Evolutionary conservation across 2,113 vertebrate species (phyloP).

Genomic region (Isichthys henryi): DNA sequence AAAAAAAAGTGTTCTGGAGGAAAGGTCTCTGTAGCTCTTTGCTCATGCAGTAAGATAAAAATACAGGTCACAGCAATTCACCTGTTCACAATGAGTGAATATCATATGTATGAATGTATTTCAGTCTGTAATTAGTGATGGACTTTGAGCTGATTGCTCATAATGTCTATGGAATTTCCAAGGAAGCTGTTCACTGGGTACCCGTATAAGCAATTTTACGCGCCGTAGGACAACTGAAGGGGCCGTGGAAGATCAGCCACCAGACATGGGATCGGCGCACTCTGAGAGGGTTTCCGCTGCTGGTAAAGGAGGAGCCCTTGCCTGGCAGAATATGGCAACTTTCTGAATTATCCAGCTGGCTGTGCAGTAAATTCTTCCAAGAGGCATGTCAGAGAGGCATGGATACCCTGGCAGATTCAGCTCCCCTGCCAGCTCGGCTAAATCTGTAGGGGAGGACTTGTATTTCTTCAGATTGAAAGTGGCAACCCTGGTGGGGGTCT

Average conservation of each 20-base stretch:
- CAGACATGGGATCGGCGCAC: background rate
- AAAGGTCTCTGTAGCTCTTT: background rate
- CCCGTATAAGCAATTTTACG: background rate
- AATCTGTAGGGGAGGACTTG: background rate
- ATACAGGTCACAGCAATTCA: background rate
- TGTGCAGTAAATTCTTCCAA: background rate
- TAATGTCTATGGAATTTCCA: background rate
- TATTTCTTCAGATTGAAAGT: background rate
- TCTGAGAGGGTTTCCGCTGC: background rate
- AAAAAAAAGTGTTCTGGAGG: background rate
- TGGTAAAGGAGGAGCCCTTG: background rate
- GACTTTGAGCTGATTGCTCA: background rate
- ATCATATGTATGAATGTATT: background rate
- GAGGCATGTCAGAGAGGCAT: background rate
- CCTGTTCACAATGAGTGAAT: background rate
- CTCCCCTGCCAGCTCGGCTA: too few relatives aligned
- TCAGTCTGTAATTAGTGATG: background rate
- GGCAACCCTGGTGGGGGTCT: background rate
- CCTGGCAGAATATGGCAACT: background rate
- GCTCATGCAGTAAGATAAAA: background rate
- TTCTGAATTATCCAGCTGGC: background rate
- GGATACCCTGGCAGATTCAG: background rate
- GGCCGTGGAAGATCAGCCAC: background rate
- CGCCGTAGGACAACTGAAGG: background rate
- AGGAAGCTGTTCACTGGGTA: background rate